Conservation (phyloP, 2,888 invertebrate genomes). For the Epinotia demarniana region DNA sequence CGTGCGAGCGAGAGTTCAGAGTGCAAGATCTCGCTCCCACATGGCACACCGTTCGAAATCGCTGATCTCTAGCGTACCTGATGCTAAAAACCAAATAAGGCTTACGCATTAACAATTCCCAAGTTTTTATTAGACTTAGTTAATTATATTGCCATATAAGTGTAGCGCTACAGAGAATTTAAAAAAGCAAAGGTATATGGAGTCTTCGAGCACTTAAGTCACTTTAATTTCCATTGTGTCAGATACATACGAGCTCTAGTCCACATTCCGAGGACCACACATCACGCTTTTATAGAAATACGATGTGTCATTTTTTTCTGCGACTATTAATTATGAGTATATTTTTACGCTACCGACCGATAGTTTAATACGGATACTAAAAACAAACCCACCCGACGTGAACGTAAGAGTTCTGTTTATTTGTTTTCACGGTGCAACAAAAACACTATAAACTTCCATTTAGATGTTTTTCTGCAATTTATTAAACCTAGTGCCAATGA, state of each 20-base stretch:
- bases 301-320: constrained; percentile 21
- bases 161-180: neutral
- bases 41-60: too few species aligned
- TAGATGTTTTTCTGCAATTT: too few species aligned
- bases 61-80: neutral
- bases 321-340: neutral
- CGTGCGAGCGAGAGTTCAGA: too few species aligned
- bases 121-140: constrained; percentile 23
- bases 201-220: constrained; percentile 1
- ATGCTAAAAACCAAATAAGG: constrained; percentile 20
- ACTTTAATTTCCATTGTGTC: neutral
- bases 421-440: too few species aligned
- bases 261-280: constrained; percentile 32
- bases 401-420: too few species aligned
- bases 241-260: neutral
- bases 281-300: constrained; percentile 38
- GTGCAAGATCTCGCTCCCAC: too few species aligned
- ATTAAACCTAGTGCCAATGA: too few species aligned
- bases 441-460: too few species aligned
- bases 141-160: constrained; percentile 39
- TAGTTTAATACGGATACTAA: too few species aligned
- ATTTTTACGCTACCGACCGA: too few species aligned
- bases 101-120: constrained; percentile 12
- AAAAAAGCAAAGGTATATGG: neutral
- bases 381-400: too few species aligned